Evolutionary conservation across 2,797 vertebrate species (phyloP).

Genomic region (Acipenser transmontanus): DNA sequence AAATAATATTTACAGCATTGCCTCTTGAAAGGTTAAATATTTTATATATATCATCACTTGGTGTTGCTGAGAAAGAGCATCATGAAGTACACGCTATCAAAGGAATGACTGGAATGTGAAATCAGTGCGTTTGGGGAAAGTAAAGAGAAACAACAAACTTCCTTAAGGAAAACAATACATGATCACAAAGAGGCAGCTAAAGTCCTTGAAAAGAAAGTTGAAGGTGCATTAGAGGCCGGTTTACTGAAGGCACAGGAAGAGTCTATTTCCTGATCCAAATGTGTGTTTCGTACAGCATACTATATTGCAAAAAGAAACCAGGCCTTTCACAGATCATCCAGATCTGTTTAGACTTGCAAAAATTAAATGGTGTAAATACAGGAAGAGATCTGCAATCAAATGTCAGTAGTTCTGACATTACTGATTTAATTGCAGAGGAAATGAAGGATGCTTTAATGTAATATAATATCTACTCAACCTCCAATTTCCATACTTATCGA

Average conservation of each 20-base stretch:
- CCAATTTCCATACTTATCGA: conserved; percentile 4
- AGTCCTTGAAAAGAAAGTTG: too few relatives aligned
- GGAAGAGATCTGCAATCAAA: conserved; percentile 10
- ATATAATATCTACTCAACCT: conserved; percentile 1
- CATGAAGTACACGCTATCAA: too few relatives aligned
- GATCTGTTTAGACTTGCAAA: not conserved
- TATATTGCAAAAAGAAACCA: too few relatives aligned
- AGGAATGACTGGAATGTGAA: too few relatives aligned
- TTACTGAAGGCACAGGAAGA: conserved; percentile 1
- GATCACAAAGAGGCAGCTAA: too few relatives aligned
- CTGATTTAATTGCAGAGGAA: conserved; percentile 12
- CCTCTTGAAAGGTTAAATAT: too few relatives aligned
- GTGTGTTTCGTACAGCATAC: not conserved
- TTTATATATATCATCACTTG: too few relatives aligned
- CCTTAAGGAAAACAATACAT: too few relatives aligned
- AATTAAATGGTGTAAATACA: conserved; percentile 2
- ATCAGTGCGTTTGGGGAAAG: too few relatives aligned
- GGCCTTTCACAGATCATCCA: conserved; percentile 15
- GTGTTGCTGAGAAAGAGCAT: too few relatives aligned
- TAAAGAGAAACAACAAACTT: too few relatives aligned
- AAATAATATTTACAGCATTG: too few relatives aligned
- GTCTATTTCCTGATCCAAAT: not conserved
- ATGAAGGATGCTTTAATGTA: conserved; percentile 12
- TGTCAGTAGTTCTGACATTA: conserved; percentile 7
- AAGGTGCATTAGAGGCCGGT: conserved; percentile 2